These are phyloP conservation scores for Plectus sambesii DNA, from an alignment of 1,140 invertebrate genomes.

Conservation along the genomic window DNA sequence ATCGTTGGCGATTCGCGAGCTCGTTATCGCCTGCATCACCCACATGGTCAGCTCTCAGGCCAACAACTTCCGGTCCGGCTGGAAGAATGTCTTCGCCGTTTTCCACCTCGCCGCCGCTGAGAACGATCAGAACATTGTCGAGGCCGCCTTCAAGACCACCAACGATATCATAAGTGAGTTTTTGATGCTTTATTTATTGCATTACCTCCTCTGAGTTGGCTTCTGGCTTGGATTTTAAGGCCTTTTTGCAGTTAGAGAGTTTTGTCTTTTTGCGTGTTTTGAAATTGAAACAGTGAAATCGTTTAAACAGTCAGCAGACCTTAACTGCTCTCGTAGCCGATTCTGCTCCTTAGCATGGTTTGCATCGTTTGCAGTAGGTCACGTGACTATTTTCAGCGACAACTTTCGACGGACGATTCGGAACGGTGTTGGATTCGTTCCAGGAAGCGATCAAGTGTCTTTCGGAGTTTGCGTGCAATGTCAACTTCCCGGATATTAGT, in stretches of 20 bases:
- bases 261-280: too few relatives aligned
- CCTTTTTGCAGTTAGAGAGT: too few relatives aligned
- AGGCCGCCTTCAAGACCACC: constrained; percentile 90
- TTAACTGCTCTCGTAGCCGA: too few relatives aligned
- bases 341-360: too few relatives aligned
- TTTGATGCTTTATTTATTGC: constrained; percentile 8
- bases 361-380: constrained; percentile 25
- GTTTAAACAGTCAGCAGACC: too few relatives aligned
- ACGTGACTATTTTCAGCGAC: constrained; percentile 54
- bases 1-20: constrained; percentile 82
- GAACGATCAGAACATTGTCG: constrained; percentile 85
- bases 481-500: constrained; percentile 51
- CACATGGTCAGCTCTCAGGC: constrained; percentile 98
- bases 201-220: constrained; percentile 9
- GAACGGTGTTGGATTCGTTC: constrained; percentile 93
- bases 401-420: constrained; percentile 83
- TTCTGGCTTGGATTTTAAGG: constrained; percentile 13
- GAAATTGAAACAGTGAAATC: too few relatives aligned
- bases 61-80: constrained; percentile 93
- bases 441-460: constrained; percentile 99
- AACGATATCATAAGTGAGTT: constrained; percentile 73
- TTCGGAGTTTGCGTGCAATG: constrained; percentile 96
- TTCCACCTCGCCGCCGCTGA: constrained; percentile 89
- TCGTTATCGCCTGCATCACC: constrained; percentile 94
- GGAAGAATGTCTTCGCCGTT: constrained; percentile 99